Evolutionary conservation across 2,797 vertebrate species (phyloP).

Genomic region (Microctenopoma lineatum): DNA sequence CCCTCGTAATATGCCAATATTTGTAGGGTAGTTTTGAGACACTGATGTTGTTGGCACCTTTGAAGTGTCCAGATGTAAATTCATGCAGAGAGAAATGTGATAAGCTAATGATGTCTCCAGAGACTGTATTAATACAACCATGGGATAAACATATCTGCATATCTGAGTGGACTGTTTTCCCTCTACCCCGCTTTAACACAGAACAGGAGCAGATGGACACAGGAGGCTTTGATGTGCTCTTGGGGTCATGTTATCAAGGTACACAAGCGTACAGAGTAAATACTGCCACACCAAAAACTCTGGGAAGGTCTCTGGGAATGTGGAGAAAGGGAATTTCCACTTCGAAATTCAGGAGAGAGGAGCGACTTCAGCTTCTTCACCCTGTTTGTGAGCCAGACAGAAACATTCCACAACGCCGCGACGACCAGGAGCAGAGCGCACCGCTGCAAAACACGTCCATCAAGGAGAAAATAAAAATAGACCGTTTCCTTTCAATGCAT

Average conservation of each 20-base stretch:
- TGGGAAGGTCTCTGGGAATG: conserved; percentile 55
- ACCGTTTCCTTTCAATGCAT: conserved; percentile 74
- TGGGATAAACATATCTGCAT: conserved; percentile 72
- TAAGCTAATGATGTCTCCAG: conserved; percentile 79
- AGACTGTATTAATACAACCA: conserved; percentile 50
- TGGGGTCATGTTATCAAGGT: conserved; percentile 73
- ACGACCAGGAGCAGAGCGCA: conserved; percentile 26
- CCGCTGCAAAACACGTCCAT: conserved; percentile 69
- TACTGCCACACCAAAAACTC: conserved; percentile 66
- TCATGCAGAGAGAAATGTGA: conserved; percentile 64
- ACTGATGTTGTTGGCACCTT: conserved; percentile 66
- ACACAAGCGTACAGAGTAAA: conserved; percentile 75
- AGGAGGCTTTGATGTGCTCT: conserved; percentile 68
- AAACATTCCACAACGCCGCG: conserved; percentile 32
- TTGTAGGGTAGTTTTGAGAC: conserved; percentile 46
- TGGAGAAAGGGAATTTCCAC: conserved; percentile 67
- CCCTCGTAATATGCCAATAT: conserved; percentile 40
- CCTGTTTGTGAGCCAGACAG: conserved; percentile 33
- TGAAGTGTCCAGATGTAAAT: conserved; percentile 80
- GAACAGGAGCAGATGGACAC: conserved; percentile 61
- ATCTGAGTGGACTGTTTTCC: conserved; percentile 53
- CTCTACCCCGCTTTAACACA: conserved; percentile 25
- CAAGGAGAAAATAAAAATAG: conserved; percentile 76
- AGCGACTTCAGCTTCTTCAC: conserved; percentile 50
- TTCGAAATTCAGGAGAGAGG: conserved; percentile 23